A percentile compares a stretch with the other conserved stretches of the same genome.
Conservation (phyloP, 2,797 vertebrate genomes). For the Amphiprion clarkii region DNA sequence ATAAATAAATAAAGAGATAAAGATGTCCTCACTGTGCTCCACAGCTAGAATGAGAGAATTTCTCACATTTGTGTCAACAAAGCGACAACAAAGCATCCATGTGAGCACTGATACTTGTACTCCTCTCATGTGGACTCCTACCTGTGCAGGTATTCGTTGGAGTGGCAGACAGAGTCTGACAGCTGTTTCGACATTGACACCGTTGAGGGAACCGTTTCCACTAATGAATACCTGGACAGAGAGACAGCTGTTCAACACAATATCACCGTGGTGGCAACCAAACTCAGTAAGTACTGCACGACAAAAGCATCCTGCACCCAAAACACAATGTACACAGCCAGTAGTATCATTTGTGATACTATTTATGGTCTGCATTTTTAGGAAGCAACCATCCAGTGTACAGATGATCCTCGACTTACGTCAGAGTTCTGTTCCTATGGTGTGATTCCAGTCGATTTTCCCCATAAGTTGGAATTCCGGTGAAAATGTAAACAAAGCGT, state of each 20-base stretch:
- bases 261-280: constrained; percentile 93
- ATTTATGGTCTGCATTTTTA: background rate
- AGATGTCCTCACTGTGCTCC: too few relatives aligned
- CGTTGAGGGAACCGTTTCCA: constrained; percentile 91
- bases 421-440: too few relatives aligned
- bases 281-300: constrained; percentile 94
- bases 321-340: background rate
- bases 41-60: too few relatives aligned
- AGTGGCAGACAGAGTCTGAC: constrained; percentile 88
- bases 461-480: too few relatives aligned
- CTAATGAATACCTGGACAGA: constrained; percentile 92
- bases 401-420: too few relatives aligned
- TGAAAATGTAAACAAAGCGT: too few relatives aligned
- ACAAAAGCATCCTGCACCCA: background rate
- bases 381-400: background rate
- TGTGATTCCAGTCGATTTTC: too few relatives aligned
- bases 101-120: background rate
- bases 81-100: too few relatives aligned
- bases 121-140: background rate
- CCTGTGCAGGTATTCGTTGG: constrained; percentile 89
- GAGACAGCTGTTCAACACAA: constrained; percentile 90
- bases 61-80: too few relatives aligned
- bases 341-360: background rate
- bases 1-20: too few relatives aligned
- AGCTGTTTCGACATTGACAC: constrained; percentile 92